phyloP scores from a whole-genome alignment of 2,113 vertebrate genomes.

The Cepphus grylle region DNA sequence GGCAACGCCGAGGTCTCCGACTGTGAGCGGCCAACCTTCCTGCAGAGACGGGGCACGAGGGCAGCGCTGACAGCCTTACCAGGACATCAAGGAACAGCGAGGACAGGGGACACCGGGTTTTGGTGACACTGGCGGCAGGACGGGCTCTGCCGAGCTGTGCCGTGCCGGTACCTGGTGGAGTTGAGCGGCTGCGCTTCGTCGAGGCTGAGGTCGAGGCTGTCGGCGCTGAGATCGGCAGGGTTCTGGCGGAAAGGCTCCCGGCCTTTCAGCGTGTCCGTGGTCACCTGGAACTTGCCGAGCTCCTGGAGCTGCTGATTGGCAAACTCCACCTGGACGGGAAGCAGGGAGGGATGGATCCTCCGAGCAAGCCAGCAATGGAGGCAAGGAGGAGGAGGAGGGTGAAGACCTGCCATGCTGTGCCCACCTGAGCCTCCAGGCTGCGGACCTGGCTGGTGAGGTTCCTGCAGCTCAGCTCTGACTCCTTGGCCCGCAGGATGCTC shows the following conservation, averaged over 20 bases:
- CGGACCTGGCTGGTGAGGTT: slow-evolving; percentile 74
- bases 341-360: not conserved
- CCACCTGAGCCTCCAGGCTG: slow-evolving; percentile 85
- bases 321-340: slow-evolving; percentile 74
- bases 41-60: not conserved
- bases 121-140: fast-evolving
- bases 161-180: slow-evolving; percentile 73
- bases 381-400: fast-evolving
- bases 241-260: slow-evolving; percentile 45
- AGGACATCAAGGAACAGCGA: not conserved
- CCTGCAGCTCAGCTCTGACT: slow-evolving; percentile 71
- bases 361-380: fast-evolving
- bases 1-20: slow-evolving; percentile 67
- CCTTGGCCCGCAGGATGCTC: slow-evolving; percentile 70
- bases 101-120: fast-evolving
- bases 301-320: slow-evolving; percentile 79
- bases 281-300: slow-evolving; percentile 68
- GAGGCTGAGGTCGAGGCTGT: slow-evolving; percentile 84
- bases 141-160: fast-evolving
- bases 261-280: slow-evolving; percentile 44
- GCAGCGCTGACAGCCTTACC: not conserved
- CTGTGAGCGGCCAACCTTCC: slow-evolving; percentile 67
- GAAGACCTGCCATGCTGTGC: not conserved
- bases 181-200: slow-evolving; percentile 75
- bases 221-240: slow-evolving; percentile 72